Percentiles rank a stretch among this genome's conserved stretches.
These are phyloP conservation scores for Lepus oiostolus DNA, from an alignment of 2,797 vertebrate species.

Conservation along the genomic window DNA sequence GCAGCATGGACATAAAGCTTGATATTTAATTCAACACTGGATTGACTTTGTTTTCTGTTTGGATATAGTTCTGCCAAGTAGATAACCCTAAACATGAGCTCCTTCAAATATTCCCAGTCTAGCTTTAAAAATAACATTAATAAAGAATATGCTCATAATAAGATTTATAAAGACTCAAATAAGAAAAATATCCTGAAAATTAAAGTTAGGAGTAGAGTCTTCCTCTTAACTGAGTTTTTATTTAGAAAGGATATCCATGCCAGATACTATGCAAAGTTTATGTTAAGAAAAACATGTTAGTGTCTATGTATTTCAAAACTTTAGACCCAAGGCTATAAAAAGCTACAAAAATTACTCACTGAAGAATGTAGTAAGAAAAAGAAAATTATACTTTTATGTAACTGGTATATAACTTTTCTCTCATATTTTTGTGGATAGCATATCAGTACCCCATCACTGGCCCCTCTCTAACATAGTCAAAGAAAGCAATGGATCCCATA, in stretches of 20 bases:
- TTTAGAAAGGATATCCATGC: not conserved
- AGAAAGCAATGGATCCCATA: not conserved
- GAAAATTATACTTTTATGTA: not conserved
- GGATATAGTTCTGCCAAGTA: not conserved
- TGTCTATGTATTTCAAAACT: not conserved
- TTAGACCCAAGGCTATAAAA: conserved; percentile 15
- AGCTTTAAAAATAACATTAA: not conserved
- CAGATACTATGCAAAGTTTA: conserved; percentile 40
- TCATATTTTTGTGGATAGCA: not conserved
- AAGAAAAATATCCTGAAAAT: conserved; percentile 10
- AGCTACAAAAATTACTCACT: conserved; percentile 36
- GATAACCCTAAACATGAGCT: not conserved
- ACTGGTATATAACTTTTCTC: not conserved
- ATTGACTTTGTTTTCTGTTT: conserved; percentile 8
- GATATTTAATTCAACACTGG: not conserved
- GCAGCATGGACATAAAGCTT: not conserved
- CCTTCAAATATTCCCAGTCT: not conserved
- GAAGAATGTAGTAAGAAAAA: conserved; percentile 41
- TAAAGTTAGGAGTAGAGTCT: not conserved
- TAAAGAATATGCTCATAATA: not conserved
- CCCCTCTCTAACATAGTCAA: conserved; percentile 31
- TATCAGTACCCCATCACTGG: not conserved
- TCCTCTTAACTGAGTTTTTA: conserved; percentile 38
- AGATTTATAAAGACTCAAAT: conserved; percentile 11
- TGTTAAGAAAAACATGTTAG: not conserved